Evolutionary conservation across 2,888 invertebrate genomes (phyloP).

Genomic region (Silvanus unidentatus): DNA sequence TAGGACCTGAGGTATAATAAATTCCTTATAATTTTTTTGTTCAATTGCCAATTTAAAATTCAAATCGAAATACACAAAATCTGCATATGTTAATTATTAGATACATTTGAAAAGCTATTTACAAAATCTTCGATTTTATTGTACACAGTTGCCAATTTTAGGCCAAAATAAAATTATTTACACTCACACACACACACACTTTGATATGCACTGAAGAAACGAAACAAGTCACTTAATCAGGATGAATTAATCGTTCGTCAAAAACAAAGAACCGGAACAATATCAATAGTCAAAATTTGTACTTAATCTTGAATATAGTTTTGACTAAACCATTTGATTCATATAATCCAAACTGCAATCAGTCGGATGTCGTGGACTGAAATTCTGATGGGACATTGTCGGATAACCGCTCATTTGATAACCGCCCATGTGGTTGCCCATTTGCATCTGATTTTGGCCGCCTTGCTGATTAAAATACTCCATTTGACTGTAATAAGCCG

Average conservation of each 20-base stretch:
- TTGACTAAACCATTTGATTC: slow-evolving; percentile 35
- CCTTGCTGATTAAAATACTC: slow-evolving; percentile 39
- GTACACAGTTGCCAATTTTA: slow-evolving; percentile 16
- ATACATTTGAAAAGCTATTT: background rate
- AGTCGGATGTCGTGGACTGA: slow-evolving; percentile 32
- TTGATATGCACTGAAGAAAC: slow-evolving; percentile 17
- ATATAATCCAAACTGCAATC: slow-evolving; percentile 31
- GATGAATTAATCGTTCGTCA: too few species aligned
- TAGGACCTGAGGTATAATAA: slow-evolving; percentile 2
- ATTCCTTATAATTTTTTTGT: too few species aligned
- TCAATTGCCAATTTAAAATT: too few species aligned
- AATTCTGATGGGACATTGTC: slow-evolving; percentile 36
- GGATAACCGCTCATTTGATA: slow-evolving; percentile 39
- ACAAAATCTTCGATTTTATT: slow-evolving; percentile 9
- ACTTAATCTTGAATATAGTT: background rate
- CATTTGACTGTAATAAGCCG: slow-evolving; percentile 38
- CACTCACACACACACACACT: slow-evolving; percentile 7
- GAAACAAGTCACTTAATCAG: background rate
- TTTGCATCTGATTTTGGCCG: slow-evolving; percentile 37
- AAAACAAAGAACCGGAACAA: background rate
- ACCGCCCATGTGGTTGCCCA: slow-evolving; percentile 36
- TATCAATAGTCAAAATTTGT: slow-evolving; percentile 1
- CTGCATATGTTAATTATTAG: too few species aligned
- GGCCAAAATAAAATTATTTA: slow-evolving; percentile 12
- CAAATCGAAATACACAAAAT: too few species aligned